Evolutionary conservation across 2,888 invertebrate genomes (phyloP), one percentile per base, ranked within the genome.

Genomic region (Oxyteleia sp.): DNA sequence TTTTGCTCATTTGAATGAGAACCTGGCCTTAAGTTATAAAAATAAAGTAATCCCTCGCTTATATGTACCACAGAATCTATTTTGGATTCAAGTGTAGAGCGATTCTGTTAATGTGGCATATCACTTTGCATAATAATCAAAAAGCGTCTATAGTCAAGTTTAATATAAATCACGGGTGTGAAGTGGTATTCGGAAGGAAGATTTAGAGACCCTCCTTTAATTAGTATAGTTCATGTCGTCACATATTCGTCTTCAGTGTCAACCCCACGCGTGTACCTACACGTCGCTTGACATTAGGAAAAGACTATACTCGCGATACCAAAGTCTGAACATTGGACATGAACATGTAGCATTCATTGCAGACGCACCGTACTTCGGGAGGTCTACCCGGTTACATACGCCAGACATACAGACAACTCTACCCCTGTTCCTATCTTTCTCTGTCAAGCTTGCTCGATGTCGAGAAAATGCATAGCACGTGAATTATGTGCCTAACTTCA

Each of bases 301-400:
- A 69, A 81, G 72, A 61, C 80, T 74, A 59, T 74, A 79, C 78
- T 79, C 63, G 72, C 64, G 59, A 74, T 69, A 68, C 74, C 63
- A 74, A 84, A 85, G 79, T 81, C 84, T 82, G 82, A 84, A 87
- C 85, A 81, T 81, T 81, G 76, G 83, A 82, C 82, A 79, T 47
- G 79, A 82, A 78, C 82, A 81, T 78, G 71, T 83, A 57, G 72
- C 72, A 74, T 79, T 85, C 82, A 79, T 80, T 78, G 81, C 79
- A 79, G 69, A 84, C 61, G 45, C 72, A 66, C 51, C 76, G 79
- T 85, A 84, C 78, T 83, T 79, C 81, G 61, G 78, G 76, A 61
- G 63, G 75, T 76, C 72, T 53, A 32, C 43, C 72, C 69, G 43
- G 80, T 78, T 69, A 76, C 76, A 76, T 66, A 72, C 66, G 47